Conservation (phyloP, 2,888 invertebrate genomes). For the Gibbula magus region DNA sequence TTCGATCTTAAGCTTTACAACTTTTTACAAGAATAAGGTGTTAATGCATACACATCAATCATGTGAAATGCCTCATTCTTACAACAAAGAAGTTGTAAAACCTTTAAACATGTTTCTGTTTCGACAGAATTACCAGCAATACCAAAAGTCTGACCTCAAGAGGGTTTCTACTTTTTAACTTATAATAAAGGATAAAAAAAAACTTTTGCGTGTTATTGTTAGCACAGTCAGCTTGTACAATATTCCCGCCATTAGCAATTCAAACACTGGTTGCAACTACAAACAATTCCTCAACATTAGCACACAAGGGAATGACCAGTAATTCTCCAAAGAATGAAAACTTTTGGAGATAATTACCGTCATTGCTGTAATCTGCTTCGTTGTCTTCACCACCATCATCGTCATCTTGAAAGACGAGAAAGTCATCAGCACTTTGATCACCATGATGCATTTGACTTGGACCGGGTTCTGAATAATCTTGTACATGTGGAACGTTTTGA, state of each 20-base stretch:
- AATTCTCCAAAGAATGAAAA: conserved; percentile 3
- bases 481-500: conserved; percentile 23
- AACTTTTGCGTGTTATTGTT: too few relatives aligned
- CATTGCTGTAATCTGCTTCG: conserved; percentile 17
- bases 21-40: too few relatives aligned
- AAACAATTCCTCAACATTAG: not conserved
- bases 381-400: conserved; percentile 16
- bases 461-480: conserved; percentile 14
- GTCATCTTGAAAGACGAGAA: conserved; percentile 17
- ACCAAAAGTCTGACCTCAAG: too few relatives aligned
- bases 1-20: too few relatives aligned
- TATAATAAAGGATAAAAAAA: too few relatives aligned
- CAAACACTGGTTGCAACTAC: not conserved
- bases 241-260: not conserved
- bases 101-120: too few relatives aligned
- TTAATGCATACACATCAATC: too few relatives aligned
- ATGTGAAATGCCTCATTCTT: too few relatives aligned
- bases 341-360: conserved; percentile 20
- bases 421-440: conserved; percentile 21
- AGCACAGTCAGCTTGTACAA: too few relatives aligned
- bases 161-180: too few relatives aligned
- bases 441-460: not conserved
- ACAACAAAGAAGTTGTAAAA: too few relatives aligned
- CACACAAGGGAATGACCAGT: conserved; percentile 11
- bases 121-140: too few relatives aligned